Evolutionary conservation across 2,888 invertebrate species (phyloP).

Genomic region (Smittia sp.): DNA sequence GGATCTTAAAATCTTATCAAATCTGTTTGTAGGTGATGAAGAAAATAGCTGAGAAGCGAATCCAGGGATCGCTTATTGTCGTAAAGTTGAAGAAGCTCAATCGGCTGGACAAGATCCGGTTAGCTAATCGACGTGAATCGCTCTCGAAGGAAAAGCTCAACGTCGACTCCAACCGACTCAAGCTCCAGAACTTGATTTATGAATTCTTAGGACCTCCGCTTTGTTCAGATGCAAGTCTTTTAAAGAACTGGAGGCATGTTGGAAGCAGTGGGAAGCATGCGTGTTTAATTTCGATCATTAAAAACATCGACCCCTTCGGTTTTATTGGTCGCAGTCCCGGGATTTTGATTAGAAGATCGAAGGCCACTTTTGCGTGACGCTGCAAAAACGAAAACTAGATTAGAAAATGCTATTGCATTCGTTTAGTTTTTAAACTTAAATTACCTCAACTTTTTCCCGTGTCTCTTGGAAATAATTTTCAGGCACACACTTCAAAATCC

Average conservation of each 20-base stretch:
- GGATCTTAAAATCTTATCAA: no score
- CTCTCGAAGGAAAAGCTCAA: conserved; percentile 79
- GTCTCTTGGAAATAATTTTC: conserved; percentile 78
- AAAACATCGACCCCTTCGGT: conserved; percentile 56
- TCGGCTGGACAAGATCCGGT: conserved; percentile 83
- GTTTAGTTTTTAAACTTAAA: neutral
- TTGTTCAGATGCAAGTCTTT: neutral
- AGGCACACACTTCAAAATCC: conserved; percentile 77
- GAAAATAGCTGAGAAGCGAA: conserved; percentile 65
- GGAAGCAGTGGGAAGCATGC: neutral
- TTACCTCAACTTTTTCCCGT: conserved; percentile 46
- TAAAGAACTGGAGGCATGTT: neutral
- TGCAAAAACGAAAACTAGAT: conserved; percentile 50
- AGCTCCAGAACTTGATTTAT: conserved; percentile 89
- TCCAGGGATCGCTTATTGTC: conserved; percentile 72
- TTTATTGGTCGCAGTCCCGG: conserved; percentile 84
- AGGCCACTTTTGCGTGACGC: conserved; percentile 79
- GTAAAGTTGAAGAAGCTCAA: conserved; percentile 87
- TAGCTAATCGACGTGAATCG: conserved; percentile 76
- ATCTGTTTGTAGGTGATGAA: conserved; percentile 59
- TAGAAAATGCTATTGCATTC: no score
- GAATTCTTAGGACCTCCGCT: no score
- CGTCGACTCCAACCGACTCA: conserved; percentile 85
- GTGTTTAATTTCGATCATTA: neutral
- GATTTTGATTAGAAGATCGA: conserved; percentile 64